phyloP scores from a whole-genome alignment of 2,888 invertebrate genomes.

The Busseola fusca region DNA sequence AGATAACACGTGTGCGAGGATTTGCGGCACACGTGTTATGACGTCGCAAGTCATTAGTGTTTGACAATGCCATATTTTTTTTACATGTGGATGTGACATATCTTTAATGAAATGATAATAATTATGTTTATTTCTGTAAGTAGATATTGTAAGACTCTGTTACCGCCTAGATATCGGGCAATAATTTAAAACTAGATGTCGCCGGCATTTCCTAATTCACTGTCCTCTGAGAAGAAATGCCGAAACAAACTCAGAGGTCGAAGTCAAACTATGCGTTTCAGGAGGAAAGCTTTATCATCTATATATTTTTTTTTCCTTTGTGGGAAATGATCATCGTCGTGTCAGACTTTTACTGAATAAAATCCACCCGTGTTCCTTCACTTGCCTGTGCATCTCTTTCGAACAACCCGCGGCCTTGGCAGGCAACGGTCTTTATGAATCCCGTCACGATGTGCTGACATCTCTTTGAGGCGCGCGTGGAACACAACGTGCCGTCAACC shows the following conservation, averaged over 20 bases:
- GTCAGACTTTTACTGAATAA: no score
- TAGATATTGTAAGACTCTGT: background rate
- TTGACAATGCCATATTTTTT: slow-evolving; percentile 18
- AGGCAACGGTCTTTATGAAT: no score
- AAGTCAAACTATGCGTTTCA: background rate
- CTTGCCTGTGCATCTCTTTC: no score
- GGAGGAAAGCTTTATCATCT: background rate
- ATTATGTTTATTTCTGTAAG: background rate
- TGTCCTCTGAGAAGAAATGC: background rate
- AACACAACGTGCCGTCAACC: no score
- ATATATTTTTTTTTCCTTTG: no score
- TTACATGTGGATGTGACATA: background rate
- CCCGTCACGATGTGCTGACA: no score
- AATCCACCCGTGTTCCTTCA: no score
- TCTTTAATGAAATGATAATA: background rate
- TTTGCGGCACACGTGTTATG: slow-evolving; percentile 49
- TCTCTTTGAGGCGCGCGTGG: no score
- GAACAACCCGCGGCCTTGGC: no score
- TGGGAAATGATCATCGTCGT: no score
- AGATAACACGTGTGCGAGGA: slow-evolving; percentile 82
- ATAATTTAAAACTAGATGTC: background rate
- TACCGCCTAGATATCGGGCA: background rate
- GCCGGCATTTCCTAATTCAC: background rate
- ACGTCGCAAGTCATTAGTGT: slow-evolving; percentile 41
- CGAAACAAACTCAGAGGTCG: background rate